Evolutionary conservation across 2,797 vertebrate genomes (phyloP), one percentile per base, ranked within the genome.

Genomic region (Esox lucius): DNA sequence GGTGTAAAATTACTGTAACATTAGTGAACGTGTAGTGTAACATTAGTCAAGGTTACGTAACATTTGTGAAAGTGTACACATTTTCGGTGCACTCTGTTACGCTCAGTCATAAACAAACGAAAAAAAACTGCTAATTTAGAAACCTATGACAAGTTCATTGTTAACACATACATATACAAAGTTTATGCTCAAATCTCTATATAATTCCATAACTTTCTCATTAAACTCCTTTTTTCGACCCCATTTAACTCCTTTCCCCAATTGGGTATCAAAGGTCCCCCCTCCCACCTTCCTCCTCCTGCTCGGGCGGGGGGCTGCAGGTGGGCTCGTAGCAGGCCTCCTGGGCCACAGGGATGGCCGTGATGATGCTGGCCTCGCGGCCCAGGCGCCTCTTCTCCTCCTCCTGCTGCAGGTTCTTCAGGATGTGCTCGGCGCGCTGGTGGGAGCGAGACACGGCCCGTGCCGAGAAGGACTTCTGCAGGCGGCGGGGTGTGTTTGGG

Each of bases 331-430:
- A 99, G 87, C 98, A 99, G 68, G 98, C 96, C 89, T 99, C 98
- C 87, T 98, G 98, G 31, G 96, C 97, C 86, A 99, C 95, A 0
- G 98, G 97, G 75, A 99, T 98, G 86, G 98, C 97, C 0, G 97
- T 98, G 87, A 99, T 98, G 78, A 99, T 96, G 89, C 97, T 99
- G 78, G 98, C 98, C 91, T 99, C 98, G 1, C 98, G 92, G 46
- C 98, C 98, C 73, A 99, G 92, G 0, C 98, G 95, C 15, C 98
- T 94, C 90, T 98, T 98, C 88, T 99, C 98, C 66, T 99, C 98
- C 78, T 99, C 97, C 84, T 99, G 98, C 82, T 99, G 98, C 89
- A 99, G 93, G 89, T 98, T 99, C 93, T 98, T 99, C 84, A 99
- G 93, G 90, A 99, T 99, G 82, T 99, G 98, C 83, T 99, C 98